Evolutionary conservation across 2,797 vertebrate genomes (phyloP).

Genomic region (Ptychadena robeensis): DNA sequence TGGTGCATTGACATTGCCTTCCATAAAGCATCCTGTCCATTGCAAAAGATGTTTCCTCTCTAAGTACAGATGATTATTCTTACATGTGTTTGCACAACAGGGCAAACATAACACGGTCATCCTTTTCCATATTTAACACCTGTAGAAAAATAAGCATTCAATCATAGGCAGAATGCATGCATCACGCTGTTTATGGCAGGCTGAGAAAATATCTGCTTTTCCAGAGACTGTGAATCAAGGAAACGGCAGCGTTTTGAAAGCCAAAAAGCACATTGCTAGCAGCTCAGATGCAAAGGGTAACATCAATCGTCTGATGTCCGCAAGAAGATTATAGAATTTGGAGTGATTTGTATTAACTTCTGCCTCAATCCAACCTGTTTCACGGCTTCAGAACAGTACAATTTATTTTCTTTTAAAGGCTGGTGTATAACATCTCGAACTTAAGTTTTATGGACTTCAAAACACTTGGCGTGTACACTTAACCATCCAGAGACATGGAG

Average conservation of each 20-base stretch:
- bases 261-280: constrained; percentile 58
- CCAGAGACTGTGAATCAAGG: constrained; percentile 64
- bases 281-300: constrained; percentile 63
- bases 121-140: constrained; percentile 56
- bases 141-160: constrained; percentile 55
- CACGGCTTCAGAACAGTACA: constrained; percentile 49
- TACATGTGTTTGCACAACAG: constrained; percentile 9
- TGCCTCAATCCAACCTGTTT: constrained; percentile 50
- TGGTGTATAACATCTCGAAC: constrained; percentile 51
- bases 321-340: constrained; percentile 54
- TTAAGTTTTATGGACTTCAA: constrained; percentile 60
- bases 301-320: constrained; percentile 63
- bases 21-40: constrained; percentile 11
- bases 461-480: constrained; percentile 39
- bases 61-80: constrained; percentile 52
- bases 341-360: constrained; percentile 50
- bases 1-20: constrained; percentile 15
- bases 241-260: constrained; percentile 63
- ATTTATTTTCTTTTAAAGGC: constrained; percentile 57
- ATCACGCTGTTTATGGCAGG: constrained; percentile 62
- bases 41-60: constrained; percentile 33
- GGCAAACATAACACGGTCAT: constrained; percentile 47
- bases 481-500: constrained; percentile 29
- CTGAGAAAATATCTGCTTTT: constrained; percentile 64
- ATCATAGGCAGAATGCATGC: constrained; percentile 56